phyloP scores from a whole-genome alignment of 2,888 invertebrate genomes.

The Notodonta dromedarius region DNA sequence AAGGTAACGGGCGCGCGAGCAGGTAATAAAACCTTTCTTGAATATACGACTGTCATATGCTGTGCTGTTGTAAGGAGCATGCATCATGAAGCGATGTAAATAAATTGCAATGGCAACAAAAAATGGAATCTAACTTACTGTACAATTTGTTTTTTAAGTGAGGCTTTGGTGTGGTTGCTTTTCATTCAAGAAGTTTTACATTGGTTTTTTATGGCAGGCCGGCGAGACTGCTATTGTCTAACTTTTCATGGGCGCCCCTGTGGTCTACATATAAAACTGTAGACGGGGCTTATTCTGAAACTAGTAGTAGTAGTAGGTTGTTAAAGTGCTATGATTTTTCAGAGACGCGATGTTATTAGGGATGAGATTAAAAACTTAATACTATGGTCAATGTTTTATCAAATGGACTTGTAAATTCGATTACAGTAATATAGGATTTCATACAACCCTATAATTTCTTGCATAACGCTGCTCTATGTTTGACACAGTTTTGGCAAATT shows the following conservation, averaged over 20 bases:
- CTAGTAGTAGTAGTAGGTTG: constrained; percentile 8
- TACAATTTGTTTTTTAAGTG: not conserved
- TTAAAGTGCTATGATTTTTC: not conserved
- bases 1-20: not conserved
- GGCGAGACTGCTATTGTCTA: constrained; percentile 25
- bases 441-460: constrained; percentile 39
- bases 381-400: no score
- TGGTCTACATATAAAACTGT: constrained; percentile 23
- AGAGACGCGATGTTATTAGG: no score
- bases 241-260: constrained; percentile 21
- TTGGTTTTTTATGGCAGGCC: constrained; percentile 22
- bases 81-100: not conserved
- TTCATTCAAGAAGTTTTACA: constrained; percentile 16
- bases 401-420: constrained; percentile 13
- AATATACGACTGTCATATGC: not conserved
- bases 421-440: constrained; percentile 13
- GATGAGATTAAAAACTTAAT: no score
- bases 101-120: not conserved
- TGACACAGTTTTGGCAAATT: constrained; percentile 52
- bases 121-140: not conserved
- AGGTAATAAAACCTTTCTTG: not conserved
- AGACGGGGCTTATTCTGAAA: constrained; percentile 25
- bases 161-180: not conserved
- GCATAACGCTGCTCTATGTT: constrained; percentile 46
- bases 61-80: not conserved